phyloP scores from a whole-genome alignment of 2,888 invertebrate genomes.

The Sphaerophoria taeniata region DNA sequence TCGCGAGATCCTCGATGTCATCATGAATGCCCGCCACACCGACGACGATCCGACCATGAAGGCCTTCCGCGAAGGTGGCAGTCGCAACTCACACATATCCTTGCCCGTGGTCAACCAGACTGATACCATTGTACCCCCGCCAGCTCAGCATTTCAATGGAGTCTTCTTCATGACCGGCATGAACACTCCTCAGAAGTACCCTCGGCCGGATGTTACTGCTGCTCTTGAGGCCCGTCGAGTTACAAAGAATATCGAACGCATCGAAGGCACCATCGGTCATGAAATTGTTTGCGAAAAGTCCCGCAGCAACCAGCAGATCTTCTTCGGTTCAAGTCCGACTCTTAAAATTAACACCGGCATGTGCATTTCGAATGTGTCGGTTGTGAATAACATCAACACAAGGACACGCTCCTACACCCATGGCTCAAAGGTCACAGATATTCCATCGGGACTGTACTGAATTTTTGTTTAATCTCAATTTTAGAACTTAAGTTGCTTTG shows the following conservation, averaged over 20 bases:
- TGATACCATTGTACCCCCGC: constrained; percentile 49
- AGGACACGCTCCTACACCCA: constrained; percentile 82
- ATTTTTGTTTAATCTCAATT: not conserved
- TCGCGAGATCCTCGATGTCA: constrained; percentile 85
- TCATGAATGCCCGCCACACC: constrained; percentile 84
- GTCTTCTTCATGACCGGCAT: constrained; percentile 85
- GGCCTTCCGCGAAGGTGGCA: constrained; percentile 79
- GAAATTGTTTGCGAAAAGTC: constrained; percentile 85
- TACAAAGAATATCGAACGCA: constrained; percentile 91
- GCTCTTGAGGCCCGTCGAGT: constrained; percentile 86
- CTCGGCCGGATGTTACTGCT: constrained; percentile 83
- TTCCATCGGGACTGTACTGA: constrained; percentile 89
- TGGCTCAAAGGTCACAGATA: constrained; percentile 87
- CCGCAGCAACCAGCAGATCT: constrained; percentile 81
- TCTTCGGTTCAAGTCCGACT: constrained; percentile 81
- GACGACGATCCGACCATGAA: constrained; percentile 82
- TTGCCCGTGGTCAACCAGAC: constrained; percentile 70
- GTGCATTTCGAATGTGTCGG: constrained; percentile 61
- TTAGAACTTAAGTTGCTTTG: not conserved
- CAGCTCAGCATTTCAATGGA: constrained; percentile 84
- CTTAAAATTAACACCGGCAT: constrained; percentile 78
- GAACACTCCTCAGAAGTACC: constrained; percentile 82
- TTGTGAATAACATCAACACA: constrained; percentile 86
- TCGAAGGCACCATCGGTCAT: constrained; percentile 84
- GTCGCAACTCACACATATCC: constrained; percentile 54